Conservation (phyloP, 2,797 vertebrate species). For the Notolepis coatsorum region DNA sequence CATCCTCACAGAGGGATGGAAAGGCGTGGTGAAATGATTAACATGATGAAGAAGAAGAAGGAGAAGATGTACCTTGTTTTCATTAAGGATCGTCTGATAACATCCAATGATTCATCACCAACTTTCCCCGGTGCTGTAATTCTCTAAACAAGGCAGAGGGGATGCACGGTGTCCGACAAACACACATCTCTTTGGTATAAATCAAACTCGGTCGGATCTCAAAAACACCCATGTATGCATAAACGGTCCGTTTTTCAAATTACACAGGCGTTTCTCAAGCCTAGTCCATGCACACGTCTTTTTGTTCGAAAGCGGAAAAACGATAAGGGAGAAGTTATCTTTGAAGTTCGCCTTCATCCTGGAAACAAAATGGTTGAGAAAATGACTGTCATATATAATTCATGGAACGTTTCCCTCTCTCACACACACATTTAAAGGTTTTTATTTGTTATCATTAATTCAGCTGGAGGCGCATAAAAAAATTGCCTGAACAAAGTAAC, state of each 20-base stretch:
- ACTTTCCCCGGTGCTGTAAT: slow-evolving; percentile 39
- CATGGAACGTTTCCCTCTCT: slow-evolving; percentile 39
- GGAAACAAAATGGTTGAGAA: slow-evolving; percentile 59
- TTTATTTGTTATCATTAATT: slow-evolving; percentile 37
- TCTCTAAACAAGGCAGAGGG: slow-evolving; percentile 42
- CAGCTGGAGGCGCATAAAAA: slow-evolving; percentile 52
- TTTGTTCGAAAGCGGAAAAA: slow-evolving; percentile 12
- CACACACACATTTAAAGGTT: slow-evolving; percentile 42
- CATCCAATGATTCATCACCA: slow-evolving; percentile 63
- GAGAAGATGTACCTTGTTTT: slow-evolving; percentile 59
- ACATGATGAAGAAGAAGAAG: slow-evolving; percentile 60
- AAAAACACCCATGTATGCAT: too few species aligned
- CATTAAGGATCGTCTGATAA: slow-evolving; percentile 63
- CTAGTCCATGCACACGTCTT: too few species aligned
- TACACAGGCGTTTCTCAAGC: neutral
- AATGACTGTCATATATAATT: slow-evolving; percentile 67
- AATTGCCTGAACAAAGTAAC: slow-evolving; percentile 41
- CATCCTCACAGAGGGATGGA: slow-evolving; percentile 20
- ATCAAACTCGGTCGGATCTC: slow-evolving; percentile 34
- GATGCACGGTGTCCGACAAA: slow-evolving; percentile 47
- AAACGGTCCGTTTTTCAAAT: too few species aligned
- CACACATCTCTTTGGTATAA: slow-evolving; percentile 39
- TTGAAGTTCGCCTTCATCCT: slow-evolving; percentile 66
- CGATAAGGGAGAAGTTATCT: slow-evolving; percentile 28
- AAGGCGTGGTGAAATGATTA: slow-evolving; percentile 39